phyloP scores from a whole-genome alignment of 2,797 vertebrate genomes.

The Nannoperca australis region DNA sequence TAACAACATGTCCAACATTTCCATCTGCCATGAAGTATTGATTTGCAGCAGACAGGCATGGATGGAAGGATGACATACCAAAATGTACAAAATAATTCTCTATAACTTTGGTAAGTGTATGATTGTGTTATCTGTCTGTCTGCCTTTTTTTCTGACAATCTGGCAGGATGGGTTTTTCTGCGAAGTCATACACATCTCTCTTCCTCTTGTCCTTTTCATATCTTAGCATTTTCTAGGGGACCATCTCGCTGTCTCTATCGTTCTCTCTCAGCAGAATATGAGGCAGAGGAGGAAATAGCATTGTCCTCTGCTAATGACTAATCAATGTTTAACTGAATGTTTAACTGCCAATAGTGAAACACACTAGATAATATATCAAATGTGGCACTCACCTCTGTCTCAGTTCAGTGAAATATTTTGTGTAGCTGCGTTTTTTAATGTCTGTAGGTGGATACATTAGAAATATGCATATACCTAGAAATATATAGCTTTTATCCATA shows the following conservation, averaged over 20 bases:
- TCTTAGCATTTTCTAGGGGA: slow-evolving; percentile 6
- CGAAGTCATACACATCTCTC: not conserved
- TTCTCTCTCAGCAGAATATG: not conserved
- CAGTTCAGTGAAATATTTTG: not conserved
- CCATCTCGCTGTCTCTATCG: not conserved
- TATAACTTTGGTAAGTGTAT: slow-evolving; percentile 28
- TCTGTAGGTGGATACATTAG: not conserved
- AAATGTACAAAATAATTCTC: not conserved
- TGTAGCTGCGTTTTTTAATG: not conserved
- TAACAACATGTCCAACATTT: slow-evolving; percentile 23
- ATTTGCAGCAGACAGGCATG: slow-evolving; percentile 29
- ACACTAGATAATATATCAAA: not conserved
- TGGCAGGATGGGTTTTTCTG: slow-evolving; percentile 20
- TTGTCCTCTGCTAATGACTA: slow-evolving; percentile 25
- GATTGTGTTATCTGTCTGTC: slow-evolving; percentile 51
- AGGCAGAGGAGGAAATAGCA: slow-evolving; percentile 1
- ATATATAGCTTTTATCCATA: not conserved
- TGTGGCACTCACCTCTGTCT: slow-evolving; percentile 3
- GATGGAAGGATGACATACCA: slow-evolving; percentile 8
- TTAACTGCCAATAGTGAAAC: slow-evolving; percentile 28
- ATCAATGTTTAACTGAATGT: slow-evolving; percentile 33
- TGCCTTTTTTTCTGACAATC: slow-evolving; percentile 31
- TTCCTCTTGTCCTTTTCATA: not conserved
- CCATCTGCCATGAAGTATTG: slow-evolving; percentile 29
- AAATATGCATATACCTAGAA: not conserved